These are phyloP conservation scores for Imbricaverruca yamaguchii DNA, from an alignment of 2,888 invertebrate genomes.

Conservation along the genomic window DNA sequence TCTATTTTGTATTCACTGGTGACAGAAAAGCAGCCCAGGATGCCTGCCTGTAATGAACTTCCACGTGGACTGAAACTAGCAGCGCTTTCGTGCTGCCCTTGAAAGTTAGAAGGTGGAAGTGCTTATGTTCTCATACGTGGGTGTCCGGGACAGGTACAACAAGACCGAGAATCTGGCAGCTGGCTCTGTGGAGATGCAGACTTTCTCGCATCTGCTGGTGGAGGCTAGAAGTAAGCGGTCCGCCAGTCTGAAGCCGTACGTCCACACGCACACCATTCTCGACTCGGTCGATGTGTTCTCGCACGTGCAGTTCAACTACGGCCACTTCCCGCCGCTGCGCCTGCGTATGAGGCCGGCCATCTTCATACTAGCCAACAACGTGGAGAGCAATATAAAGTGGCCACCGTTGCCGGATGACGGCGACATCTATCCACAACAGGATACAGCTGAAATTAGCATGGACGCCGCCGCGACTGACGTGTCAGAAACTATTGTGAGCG, in stretches of 20 bases:
- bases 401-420: not conserved
- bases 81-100: too few species aligned
- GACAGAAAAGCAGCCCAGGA: too few species aligned
- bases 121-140: conserved; percentile 31
- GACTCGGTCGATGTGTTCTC: conserved; percentile 75
- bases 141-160: conserved; percentile 53
- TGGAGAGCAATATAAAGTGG: conserved; percentile 43
- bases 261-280: conserved; percentile 63
- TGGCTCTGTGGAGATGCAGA: conserved; percentile 56
- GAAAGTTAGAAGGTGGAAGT: not conserved
- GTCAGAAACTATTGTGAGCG: too few species aligned
- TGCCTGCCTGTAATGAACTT: too few species aligned
- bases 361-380: conserved; percentile 60
- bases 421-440: not conserved
- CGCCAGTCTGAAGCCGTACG: conserved; percentile 59
- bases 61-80: too few species aligned
- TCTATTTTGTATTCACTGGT: too few species aligned
- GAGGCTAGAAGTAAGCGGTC: conserved; percentile 78
- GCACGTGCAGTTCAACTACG: conserved; percentile 70
- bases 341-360: conserved; percentile 63
- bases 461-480: too few species aligned
- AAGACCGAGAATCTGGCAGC: conserved; percentile 67
- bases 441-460: not conserved
- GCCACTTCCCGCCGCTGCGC: conserved; percentile 57
- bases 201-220: conserved; percentile 67